Evolutionary conservation across 1,140 invertebrate species (phyloP).

Genomic region (Panulirus ornatus): DNA sequence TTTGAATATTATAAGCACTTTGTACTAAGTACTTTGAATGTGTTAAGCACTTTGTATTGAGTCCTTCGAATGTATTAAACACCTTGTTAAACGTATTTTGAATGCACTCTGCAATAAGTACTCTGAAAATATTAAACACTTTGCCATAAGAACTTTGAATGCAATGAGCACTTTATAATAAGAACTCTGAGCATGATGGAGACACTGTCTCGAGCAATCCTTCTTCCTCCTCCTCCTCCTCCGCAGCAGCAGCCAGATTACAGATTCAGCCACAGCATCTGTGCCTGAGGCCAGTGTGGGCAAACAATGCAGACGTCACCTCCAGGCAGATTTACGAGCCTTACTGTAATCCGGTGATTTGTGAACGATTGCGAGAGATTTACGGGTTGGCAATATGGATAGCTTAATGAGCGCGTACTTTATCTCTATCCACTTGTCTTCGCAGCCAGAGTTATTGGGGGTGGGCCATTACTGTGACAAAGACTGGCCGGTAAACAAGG

Average conservation of each 20-base stretch:
- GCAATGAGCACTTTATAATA: not conserved
- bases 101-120: too few species aligned
- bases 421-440: not conserved
- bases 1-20: too few species aligned
- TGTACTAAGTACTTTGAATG: too few species aligned
- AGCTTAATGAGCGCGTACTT: not conserved
- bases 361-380: not conserved
- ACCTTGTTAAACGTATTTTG: too few species aligned
- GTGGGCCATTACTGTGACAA: not conserved
- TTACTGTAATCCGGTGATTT: constrained; percentile 8
- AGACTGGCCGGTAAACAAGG: not conserved
- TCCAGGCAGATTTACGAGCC: not conserved
- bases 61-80: too few species aligned
- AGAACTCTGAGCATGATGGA: not conserved
- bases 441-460: not conserved
- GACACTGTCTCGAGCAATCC: not conserved
- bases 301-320: not conserved
- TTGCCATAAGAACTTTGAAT: not conserved
- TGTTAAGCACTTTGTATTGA: too few species aligned
- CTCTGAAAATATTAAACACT: not conserved
- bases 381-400: not conserved
- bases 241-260: not conserved
- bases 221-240: not conserved
- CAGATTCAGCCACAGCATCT: not conserved
- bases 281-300: not conserved